Base-by-base conservation (phyloP, 2,888 invertebrate genomes). In the Selenia dentaria region DNA sequence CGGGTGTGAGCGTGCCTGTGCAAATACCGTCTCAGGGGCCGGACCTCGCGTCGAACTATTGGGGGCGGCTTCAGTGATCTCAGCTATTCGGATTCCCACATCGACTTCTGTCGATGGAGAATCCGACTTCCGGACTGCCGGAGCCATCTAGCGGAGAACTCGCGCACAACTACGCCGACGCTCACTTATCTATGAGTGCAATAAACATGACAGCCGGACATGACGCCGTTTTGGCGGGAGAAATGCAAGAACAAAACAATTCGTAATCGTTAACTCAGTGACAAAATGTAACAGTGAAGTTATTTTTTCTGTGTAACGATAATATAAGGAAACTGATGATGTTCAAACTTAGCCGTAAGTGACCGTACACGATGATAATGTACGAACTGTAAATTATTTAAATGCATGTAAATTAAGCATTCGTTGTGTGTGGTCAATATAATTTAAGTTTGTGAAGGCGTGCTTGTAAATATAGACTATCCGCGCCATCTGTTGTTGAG, bases 11-110 rank as follows among this genome's bases (percentile, higher is more conserved):
- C 51, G 97, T 97, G 39, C 97, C 97, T 33, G 96, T 97, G 54
- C 97, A 97, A 92, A 97, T 97, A 74, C 97, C 97, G 37, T 96
- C 96, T 66, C 96, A 96, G 83, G 94, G 94, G 67, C 93, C 95
- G 56, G 96, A 96, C 83, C 92, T 95, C 79, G 92, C 95, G 62
- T 91, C 93, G 34, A 96, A 96, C 92, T 97, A 97, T 87, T 97
- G 97, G 97, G 96, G 96, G 24, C 92, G 97, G 84, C 94, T 97
- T 86, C 97, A 96, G 94, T 96, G 98, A 97, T 96, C 96, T 89
- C 95, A 96, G 93, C 95, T 96, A 74, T 95, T 96, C 93, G 95
- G 95, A 93, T 95, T 96, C 92, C 94, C 95, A 76, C 94, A 95
- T 87, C 93, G 95, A 79, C 91, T 95, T 51, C 92, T 95, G 85